Conservation (phyloP, 2,113 vertebrate species). For the Stigmatopora argus region DNA sequence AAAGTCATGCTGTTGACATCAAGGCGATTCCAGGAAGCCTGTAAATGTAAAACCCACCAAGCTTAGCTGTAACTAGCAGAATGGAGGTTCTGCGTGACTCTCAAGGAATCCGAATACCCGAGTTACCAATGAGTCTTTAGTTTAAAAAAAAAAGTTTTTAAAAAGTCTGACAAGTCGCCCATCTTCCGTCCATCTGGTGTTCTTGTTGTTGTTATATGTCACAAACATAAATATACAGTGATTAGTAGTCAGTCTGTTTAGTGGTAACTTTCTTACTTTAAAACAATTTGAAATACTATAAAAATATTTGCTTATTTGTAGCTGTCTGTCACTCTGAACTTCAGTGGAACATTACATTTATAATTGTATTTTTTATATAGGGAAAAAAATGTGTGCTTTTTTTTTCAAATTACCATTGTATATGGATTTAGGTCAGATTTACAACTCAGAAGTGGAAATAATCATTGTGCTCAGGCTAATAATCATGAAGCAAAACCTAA, state of each 20-base stretch:
- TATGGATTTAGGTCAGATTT: too few relatives aligned
- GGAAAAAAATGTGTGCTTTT: too few relatives aligned
- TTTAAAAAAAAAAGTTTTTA: background rate
- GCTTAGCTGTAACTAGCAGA: constrained; percentile 28
- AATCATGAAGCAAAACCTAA: too few relatives aligned
- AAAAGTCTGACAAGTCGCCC: background rate
- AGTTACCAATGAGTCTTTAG: constrained; percentile 26
- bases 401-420: too few relatives aligned
- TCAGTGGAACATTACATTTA: background rate
- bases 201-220: background rate
- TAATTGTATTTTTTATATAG: too few relatives aligned
- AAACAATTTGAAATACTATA: background rate
- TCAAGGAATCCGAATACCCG: constrained; percentile 20
- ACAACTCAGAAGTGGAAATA: background rate
- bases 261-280: background rate
- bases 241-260: background rate
- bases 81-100: constrained; percentile 1
- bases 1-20: constrained; percentile 5
- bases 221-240: background rate
- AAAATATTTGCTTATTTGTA: background rate
- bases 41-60: constrained; percentile 39
- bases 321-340: background rate
- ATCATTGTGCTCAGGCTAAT: too few relatives aligned
- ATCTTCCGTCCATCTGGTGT: background rate
- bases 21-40: constrained; percentile 7